Evolutionary conservation across 2,113 vertebrate genomes (phyloP).

Genomic region (Anas platyrhynchos): DNA sequence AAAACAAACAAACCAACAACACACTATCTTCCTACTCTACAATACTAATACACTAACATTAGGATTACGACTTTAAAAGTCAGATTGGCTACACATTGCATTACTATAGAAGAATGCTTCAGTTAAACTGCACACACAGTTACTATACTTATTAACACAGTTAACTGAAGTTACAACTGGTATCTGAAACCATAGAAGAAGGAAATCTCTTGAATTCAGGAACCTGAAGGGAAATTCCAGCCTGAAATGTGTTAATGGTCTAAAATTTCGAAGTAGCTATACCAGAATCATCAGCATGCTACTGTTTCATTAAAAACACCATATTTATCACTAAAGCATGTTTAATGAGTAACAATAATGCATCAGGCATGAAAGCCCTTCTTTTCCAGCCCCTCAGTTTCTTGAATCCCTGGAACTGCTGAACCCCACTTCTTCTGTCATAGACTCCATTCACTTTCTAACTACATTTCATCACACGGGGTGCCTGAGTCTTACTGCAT

Average conservation of each 20-base stretch:
- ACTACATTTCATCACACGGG: background rate
- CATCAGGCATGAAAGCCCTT: background rate
- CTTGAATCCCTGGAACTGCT: background rate
- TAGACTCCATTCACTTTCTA: background rate
- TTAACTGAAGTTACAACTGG: background rate
- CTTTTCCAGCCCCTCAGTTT: background rate
- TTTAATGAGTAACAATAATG: accelerated
- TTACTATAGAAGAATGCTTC: background rate
- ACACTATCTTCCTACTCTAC: background rate
- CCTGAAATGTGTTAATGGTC: background rate
- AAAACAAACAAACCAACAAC: background rate
- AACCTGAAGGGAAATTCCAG: background rate
- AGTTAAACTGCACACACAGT: background rate
- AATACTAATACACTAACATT: background rate
- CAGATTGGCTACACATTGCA: background rate
- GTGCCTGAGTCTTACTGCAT: background rate
- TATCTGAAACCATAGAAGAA: background rate
- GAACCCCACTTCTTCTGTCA: background rate
- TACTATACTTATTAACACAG: background rate
- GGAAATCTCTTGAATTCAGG: background rate
- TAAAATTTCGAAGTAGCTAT: background rate
- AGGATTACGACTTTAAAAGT: background rate
- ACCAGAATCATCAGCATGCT: background rate
- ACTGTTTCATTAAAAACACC: background rate
- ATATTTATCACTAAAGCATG: background rate